Percentiles rank a stretch among this genome's conserved stretches.
These are phyloP conservation scores for Crotalus viridis DNA, from an alignment of 2,113 vertebrate species.

Conservation along the genomic window DNA sequence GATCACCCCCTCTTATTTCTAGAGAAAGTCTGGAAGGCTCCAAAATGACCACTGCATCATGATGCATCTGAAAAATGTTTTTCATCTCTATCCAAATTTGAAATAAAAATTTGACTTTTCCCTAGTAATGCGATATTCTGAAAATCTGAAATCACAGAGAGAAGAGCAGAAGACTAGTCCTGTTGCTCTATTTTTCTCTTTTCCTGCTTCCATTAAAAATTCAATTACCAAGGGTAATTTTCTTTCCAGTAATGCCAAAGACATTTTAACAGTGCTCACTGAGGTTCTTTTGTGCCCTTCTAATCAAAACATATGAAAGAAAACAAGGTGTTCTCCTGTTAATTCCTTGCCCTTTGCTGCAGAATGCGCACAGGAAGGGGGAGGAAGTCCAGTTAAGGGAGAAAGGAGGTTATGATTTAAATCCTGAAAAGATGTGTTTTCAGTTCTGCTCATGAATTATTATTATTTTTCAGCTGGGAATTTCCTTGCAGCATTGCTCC, in stretches of 20 bases:
- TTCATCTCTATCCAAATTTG: background rate
- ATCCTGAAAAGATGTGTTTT: background rate
- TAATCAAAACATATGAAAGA: background rate
- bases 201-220: conserved; percentile 20
- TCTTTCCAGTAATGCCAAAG: conserved; percentile 15
- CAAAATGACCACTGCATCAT: background rate
- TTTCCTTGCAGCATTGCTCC: background rate
- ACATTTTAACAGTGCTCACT: conserved; percentile 11
- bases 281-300: background rate
- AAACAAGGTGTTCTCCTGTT: conserved; percentile 4
- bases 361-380: background rate
- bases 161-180: background rate
- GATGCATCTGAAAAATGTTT: background rate
- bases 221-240: conserved; percentile 28
- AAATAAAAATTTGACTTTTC: background rate
- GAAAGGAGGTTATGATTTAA: background rate
- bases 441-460: conserved; percentile 18
- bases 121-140: background rate
- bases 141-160: background rate
- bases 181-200: conserved; percentile 3
- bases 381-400: background rate
- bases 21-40: background rate
- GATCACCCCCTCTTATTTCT: background rate
- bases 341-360: background rate
- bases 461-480: background rate